Evolutionary conservation across 1,140 invertebrate genomes (phyloP), one percentile per base, ranked within the genome.

Genomic region (Drosophila mayri): DNA sequence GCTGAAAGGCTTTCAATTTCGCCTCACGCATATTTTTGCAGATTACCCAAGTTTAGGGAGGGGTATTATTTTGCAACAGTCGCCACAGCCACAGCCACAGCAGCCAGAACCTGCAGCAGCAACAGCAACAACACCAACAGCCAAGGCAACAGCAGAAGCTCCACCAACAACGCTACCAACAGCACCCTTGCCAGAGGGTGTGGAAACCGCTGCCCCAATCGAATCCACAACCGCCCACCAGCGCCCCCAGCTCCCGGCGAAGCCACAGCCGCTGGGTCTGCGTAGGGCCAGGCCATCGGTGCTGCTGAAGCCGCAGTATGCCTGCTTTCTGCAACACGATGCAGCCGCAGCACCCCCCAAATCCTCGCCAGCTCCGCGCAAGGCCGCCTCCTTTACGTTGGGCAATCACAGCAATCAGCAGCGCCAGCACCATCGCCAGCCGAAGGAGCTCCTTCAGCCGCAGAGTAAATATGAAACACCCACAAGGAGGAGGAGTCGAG

Each of bases 11-110:
- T 67, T 76, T 76, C 68, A 60, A 83, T 79, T 78, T 75, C 64
- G 71, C 61, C 75, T 84, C 40, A 90, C 44, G 71, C 76, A 90
- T 92, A 86, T 91, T 81, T 52, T 92, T 92, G 78, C 91, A 92
- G 91, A 92, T 92, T 92, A 83, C 91, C 91, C 91, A 92, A 92
- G 74, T 79, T 83, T 92, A 92, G 87, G 72, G 84, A 92, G 72
- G 91, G 91, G 87, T 92, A 92, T 87, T 90, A 91, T 90, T 58
- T 91, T 85, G 82, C 88, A 75, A 84, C 88, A 81, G 72, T 58
- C 47, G 41, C 70, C 59, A 46, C 66, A 75, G 16, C n/a, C 22
- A 20, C 64, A 59, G 57, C 62, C 28, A 20, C 64, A 67, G 14
- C 64, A 46, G 37, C 67, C 61, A 74, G 38, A 54, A 55, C 37